Conservation (phyloP, 2,113 vertebrate species). For the Calidris pugnax region DNA sequence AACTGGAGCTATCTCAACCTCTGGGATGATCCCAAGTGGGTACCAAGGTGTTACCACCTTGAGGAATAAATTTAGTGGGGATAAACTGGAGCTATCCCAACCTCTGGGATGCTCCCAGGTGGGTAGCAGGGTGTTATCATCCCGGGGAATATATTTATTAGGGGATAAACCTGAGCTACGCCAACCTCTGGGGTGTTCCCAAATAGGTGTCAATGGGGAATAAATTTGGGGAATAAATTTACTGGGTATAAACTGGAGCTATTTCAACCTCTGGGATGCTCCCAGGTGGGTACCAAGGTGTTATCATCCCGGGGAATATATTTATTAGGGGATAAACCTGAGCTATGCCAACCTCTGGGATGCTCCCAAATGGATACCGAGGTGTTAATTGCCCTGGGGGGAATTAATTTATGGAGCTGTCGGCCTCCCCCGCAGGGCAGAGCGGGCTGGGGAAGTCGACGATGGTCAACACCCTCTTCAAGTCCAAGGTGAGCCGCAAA, state of each 20-base stretch:
- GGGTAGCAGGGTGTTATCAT: no score
- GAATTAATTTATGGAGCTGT: not conserved
- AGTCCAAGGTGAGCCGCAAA: slow-evolving; percentile 91
- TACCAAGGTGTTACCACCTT: not conserved
- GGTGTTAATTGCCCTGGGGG: not conserved
- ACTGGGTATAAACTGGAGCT: not conserved
- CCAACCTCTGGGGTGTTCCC: not conserved
- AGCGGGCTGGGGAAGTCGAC: slow-evolving; percentile 97
- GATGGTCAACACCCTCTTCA: slow-evolving; percentile 95
- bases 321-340: not conserved
- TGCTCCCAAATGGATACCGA: not conserved
- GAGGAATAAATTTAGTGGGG: not conserved
- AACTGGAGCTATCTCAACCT: not conserved
- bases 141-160: no score
- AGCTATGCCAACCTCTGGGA: not conserved
- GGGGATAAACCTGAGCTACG: no score
- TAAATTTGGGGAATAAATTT: not conserved
- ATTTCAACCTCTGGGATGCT: not conserved
- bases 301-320: no score
- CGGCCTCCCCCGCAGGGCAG: slow-evolving; percentile 78
- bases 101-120: no score
- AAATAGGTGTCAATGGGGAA: not conserved
- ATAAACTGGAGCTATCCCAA: no score
- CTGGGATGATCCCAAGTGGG: not conserved
- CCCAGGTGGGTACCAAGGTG: not conserved